Base-by-base conservation (phyloP, 2,797 vertebrate species). In the Sebastes wilsoni region DNA sequence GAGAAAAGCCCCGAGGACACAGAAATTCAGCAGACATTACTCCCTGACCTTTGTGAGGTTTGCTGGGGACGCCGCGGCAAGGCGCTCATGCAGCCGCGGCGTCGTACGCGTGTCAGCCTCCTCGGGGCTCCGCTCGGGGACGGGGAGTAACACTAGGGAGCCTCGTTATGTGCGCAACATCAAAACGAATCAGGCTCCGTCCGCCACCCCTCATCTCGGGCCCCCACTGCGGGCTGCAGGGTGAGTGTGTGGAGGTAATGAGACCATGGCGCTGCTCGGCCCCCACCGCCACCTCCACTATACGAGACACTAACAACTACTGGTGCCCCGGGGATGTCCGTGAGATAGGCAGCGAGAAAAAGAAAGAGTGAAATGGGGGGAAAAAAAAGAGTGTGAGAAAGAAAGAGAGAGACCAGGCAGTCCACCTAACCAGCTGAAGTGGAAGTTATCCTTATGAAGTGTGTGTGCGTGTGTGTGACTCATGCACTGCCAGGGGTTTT, bases 351-450 rank as follows among this genome's bases (percentile, higher is more conserved):
- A 90, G 86, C 7, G 85, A 88, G 84, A 90, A 87, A 87, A 89
- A 86, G 84, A 80, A 87, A 84, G 79, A 78, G 87, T 86, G 83
- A 90, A 89, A 89, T 78, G 46, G 72, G 75, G 82, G 36, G 10
- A 77, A 70, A 83, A 78, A 78, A 77, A 78, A 77, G 64, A 91
- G 83, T 81, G 85, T 85, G 82, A 81, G 84, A 81, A 87, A 79
- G 75, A 75, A 42, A 79, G 79, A 66, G 75, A 77, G 82, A 73
- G 80, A 89, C 66, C 85, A 87, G 84, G 86, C 84, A 93, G 89
- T 90, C 93, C 84, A 94, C 92, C 93, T 94, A 91, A 95, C 92
- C 92, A 94, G 94, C 93, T 95, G 92, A 94, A 94, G 93, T 94
- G 93, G 91, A 94, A 94, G 91, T 93, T 93, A 93, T 94, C 84